These are phyloP conservation scores for Otolemur garnettii DNA, from an alignment of 2,113 vertebrate genomes.

Conservation along the genomic window DNA sequence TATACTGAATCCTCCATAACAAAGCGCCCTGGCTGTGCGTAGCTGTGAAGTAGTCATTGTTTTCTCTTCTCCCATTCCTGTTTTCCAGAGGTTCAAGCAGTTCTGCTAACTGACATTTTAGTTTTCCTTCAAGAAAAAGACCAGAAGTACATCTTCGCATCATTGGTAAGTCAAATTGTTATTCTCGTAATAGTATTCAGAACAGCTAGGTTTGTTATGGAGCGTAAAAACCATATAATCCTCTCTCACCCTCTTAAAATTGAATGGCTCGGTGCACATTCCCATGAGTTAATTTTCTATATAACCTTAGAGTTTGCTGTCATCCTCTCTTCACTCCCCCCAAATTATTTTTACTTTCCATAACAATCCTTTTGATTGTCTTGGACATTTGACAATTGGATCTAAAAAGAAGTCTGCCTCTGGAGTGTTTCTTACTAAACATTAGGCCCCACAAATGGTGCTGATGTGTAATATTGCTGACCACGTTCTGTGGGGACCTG, in stretches of 20 bases:
- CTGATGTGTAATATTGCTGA: background rate
- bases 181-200: background rate
- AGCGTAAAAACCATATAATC: background rate
- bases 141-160: constrained; percentile 96
- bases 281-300: background rate
- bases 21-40: too few relatives aligned
- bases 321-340: background rate
- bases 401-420: constrained; percentile 63
- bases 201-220: fast-evolving
- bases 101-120: constrained; percentile 95
- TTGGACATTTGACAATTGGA: constrained; percentile 71
- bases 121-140: constrained; percentile 98
- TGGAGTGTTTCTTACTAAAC: background rate
- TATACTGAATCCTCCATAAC: background rate
- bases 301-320: constrained; percentile 9
- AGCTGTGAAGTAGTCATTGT: background rate
- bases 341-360: constrained; percentile 55
- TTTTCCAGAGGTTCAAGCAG: constrained; percentile 93
- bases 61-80: background rate
- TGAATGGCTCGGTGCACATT: background rate
- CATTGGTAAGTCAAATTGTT: constrained; percentile 91
- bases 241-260: background rate
- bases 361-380: background rate
- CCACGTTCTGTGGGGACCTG: background rate
- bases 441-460: constrained; percentile 1